Base-by-base conservation (phyloP, 2,797 vertebrate genomes). In the Hippopotamyrus pictus region DNA sequence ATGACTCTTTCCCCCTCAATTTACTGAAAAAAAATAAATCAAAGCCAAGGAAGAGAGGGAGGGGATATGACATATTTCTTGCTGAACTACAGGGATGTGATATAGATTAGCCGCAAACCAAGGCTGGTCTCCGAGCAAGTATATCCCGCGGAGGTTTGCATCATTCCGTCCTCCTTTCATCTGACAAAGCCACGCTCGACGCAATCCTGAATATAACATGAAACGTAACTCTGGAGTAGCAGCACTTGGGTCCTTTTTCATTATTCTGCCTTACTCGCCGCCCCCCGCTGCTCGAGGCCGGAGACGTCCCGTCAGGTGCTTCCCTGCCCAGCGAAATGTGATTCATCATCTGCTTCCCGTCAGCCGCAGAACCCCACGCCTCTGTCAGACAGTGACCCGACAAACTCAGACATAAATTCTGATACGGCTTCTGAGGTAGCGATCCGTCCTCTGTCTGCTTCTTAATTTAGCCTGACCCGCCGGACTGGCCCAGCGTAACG, bases 121-220 rank as follows among this genome's bases (percentile, higher is more conserved):
- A 44, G 86, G 69, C 29, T 17, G 37, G 65, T 69, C 50, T 89
- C n/a, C 46, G 41, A 82, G 22, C 59, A n/a, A 44, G 65, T 48
- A 1, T 6, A n/a, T 59, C 73, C 44, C 53, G 2, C 0, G 0
- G 37, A 54, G 22, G 25, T 57, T 83, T 7, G 29, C 44, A 44
- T 69, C 82, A 25, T 33, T 44, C n/a, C 22, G 11, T 62, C 25
- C 37, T 11, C 12, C 33, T 87, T 89, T 88, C 46, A 88, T 88
- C 85, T 82, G 65, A 44, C 89, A 62, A 54, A 76, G 37, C 69
- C 41, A 14, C 5, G 59, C 65, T 51, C 51, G 12, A 82, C 50
- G 25, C 25, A 48, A 44, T 17, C 17, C 51, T 46, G 65, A 87
- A 79, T 89, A 87, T 76, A 79, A 89, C 50, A 48, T 87, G 51